Evolutionary conservation across 1,140 invertebrate species (phyloP).

Genomic region (Drosophila arawakana): DNA sequence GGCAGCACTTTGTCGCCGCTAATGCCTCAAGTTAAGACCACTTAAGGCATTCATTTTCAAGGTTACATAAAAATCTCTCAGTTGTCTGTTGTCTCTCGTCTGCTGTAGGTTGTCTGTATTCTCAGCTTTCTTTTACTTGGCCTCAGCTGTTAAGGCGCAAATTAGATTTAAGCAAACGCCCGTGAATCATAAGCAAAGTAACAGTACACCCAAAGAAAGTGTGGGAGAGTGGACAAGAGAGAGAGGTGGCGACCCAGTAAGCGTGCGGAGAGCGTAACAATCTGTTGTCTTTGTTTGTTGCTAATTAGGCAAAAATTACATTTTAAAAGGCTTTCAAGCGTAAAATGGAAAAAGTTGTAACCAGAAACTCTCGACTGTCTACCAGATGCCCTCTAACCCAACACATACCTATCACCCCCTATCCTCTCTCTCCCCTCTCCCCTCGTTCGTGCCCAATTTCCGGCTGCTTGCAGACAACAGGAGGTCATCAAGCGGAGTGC

Average conservation of each 20-base stretch:
- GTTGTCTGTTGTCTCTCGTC: neutral
- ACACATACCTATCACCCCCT: neutral
- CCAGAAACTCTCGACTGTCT: slow-evolving; percentile 30
- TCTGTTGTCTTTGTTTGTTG: slow-evolving; percentile 69
- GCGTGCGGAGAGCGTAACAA: neutral
- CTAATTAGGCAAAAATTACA: slow-evolving; percentile 82
- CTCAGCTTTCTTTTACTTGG: slow-evolving; percentile 40
- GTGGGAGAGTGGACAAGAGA: neutral
- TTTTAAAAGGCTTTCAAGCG: slow-evolving; percentile 77
- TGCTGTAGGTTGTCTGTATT: slow-evolving; percentile 5
- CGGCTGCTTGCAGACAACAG: slow-evolving; percentile 30
- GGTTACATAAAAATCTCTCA: slow-evolving; percentile 17
- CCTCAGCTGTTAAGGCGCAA: slow-evolving; percentile 70
- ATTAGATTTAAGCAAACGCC: slow-evolving; percentile 65
- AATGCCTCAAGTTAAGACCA: slow-evolving; percentile 56
- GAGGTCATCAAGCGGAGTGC: slow-evolving; percentile 53
- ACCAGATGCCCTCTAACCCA: neutral
- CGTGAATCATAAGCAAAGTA: slow-evolving; percentile 49
- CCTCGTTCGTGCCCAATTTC: neutral
- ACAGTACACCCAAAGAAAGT: slow-evolving; percentile 16
- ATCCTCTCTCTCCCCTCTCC: neutral
- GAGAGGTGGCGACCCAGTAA: neutral
- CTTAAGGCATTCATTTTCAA: slow-evolving; percentile 66
- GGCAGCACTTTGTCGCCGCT: slow-evolving; percentile 43
- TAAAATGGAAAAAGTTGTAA: slow-evolving; percentile 77